phyloP scores from a whole-genome alignment of 2,797 vertebrate genomes.

The Sebastes melanostomus region DNA sequence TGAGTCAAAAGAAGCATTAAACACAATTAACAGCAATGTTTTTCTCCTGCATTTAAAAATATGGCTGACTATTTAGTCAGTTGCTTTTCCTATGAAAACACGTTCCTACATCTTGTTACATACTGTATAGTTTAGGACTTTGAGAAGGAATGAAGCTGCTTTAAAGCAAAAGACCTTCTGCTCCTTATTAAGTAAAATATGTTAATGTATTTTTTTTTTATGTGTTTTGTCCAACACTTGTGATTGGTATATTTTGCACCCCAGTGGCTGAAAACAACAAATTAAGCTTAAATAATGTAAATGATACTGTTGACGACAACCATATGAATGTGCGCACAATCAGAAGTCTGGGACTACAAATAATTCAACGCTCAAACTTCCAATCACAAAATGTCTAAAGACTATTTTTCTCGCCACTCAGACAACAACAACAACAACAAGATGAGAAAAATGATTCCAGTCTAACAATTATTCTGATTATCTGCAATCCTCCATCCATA shows the following conservation, averaged over 20 bases:
- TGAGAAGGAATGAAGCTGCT: too few relatives aligned
- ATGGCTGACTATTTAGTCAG: background rate
- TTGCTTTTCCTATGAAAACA: background rate
- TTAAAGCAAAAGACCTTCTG: background rate
- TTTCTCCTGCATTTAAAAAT: background rate
- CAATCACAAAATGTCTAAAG: background rate
- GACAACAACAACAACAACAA: background rate
- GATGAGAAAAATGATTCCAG: background rate
- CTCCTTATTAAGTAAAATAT: background rate
- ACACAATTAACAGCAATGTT: background rate
- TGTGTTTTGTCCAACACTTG: too few relatives aligned
- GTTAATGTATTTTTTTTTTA: too few relatives aligned
- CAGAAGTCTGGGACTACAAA: too few relatives aligned
- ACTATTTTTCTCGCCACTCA: background rate
- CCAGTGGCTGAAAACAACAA: background rate
- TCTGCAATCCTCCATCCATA: background rate
- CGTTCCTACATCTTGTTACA: background rate
- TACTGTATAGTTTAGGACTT: background rate
- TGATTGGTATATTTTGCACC: too few relatives aligned
- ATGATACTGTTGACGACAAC: background rate
- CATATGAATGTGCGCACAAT: background rate
- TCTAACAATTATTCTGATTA: background rate
- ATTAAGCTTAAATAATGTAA: background rate
- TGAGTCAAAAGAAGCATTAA: background rate
- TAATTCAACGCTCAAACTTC: background rate